Percentiles rank a stretch among this genome's conserved stretches.
phyloP scores from a whole-genome alignment of 2,888 invertebrate species.

The Leucoptera coffeella region DNA sequence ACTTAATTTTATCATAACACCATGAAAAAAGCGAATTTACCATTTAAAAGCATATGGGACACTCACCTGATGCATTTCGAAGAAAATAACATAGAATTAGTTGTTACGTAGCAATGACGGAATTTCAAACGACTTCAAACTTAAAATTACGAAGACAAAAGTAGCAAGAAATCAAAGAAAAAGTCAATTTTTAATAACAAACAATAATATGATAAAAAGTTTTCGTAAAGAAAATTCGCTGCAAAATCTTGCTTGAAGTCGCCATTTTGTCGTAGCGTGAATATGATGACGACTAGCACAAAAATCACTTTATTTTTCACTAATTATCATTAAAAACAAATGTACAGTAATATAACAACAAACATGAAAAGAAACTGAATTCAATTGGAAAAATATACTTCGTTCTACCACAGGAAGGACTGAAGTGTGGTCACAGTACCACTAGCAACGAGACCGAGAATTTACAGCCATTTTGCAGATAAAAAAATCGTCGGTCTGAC shows the following conservation, averaged over 20 bases:
- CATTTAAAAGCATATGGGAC: too few species aligned
- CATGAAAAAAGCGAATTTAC: too few species aligned
- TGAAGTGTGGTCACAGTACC: conserved; percentile 45
- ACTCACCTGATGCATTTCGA: conserved; percentile 50
- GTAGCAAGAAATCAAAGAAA: conserved; percentile 22
- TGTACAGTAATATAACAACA: conserved; percentile 30
- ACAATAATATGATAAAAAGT: conserved; percentile 23
- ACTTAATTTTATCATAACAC: conserved; percentile 13
- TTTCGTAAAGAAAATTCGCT: conserved; percentile 42
- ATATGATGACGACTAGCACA: conserved; percentile 48
- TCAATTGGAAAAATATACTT: conserved; percentile 36
- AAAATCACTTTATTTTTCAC: conserved; percentile 22
- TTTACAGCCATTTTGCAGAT: conserved; percentile 53
- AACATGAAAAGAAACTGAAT: conserved; percentile 41
- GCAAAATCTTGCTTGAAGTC: conserved; percentile 49
- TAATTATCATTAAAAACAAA: background rate
- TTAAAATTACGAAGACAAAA: conserved; percentile 17
- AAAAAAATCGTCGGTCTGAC: too few species aligned
- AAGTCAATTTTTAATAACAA: conserved; percentile 21
- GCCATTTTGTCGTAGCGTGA: conserved; percentile 54
- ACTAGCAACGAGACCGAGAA: conserved; percentile 47
- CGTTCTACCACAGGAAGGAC: conserved; percentile 32
- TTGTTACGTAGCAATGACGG: conserved; percentile 24
- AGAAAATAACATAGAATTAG: conserved; percentile 30
- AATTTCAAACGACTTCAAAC: conserved; percentile 16